A percentile compares a stretch with the other conserved stretches of the same genome.
Conservation (phyloP, 2,888 invertebrate species). For the Lottia gigantea region DNA sequence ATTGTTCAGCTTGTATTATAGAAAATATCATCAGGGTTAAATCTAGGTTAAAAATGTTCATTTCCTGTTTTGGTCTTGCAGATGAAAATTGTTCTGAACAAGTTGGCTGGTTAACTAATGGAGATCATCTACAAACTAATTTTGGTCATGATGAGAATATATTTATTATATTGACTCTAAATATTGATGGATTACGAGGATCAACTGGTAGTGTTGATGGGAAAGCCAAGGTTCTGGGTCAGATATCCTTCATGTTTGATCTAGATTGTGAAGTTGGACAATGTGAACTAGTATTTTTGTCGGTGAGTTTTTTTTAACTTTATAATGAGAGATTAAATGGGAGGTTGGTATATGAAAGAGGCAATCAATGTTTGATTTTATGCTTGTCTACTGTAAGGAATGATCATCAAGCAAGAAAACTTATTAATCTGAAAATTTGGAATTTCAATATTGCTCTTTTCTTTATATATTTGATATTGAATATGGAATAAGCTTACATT, state of each 20-base stretch:
- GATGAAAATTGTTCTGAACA: conserved; percentile 63
- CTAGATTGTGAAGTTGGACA: conserved; percentile 68
- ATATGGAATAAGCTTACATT: no score
- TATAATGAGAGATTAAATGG: not conserved
- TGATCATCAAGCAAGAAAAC: no score
- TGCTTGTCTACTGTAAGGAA: no score
- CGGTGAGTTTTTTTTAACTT: conserved; percentile 62
- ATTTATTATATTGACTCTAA: conserved; percentile 70
- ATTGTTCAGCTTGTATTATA: no score
- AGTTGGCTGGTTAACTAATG: conserved; percentile 71
- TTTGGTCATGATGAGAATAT: conserved; percentile 69
- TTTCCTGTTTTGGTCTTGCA: conserved; percentile 27
- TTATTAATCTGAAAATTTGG: no score
- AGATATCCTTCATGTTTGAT: conserved; percentile 72
- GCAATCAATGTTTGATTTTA: no score
- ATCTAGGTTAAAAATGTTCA: no score
- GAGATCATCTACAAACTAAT: conserved; percentile 70
- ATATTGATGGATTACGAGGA: conserved; percentile 70
- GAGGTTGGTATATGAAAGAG: no score
- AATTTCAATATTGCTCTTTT: no score
- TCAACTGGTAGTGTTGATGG: conserved; percentile 65
- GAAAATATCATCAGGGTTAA: no score
- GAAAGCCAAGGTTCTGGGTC: conserved; percentile 67
- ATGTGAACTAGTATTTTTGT: conserved; percentile 72
- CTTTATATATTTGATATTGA: no score